These are phyloP conservation scores for Microcebus tavaratra DNA, from an alignment of 2,113 vertebrate species.

Conservation along the genomic window DNA sequence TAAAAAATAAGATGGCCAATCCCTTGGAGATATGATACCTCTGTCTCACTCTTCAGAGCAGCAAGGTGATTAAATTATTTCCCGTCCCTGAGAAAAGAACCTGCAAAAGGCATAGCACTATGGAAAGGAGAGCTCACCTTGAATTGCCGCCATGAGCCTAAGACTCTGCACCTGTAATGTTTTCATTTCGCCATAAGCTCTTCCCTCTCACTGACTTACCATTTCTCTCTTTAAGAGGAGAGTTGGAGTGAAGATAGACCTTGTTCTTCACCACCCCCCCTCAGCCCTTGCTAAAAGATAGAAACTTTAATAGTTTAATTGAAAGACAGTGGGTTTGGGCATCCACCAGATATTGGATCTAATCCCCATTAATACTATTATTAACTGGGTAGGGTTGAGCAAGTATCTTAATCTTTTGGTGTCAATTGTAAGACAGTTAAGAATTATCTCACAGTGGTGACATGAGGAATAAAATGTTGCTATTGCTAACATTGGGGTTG, in stretches of 20 bases:
- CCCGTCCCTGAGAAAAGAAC: background rate
- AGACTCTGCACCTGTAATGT: background rate
- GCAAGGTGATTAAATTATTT: background rate
- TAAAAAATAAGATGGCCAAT: background rate
- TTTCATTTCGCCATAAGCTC: background rate
- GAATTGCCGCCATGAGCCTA: background rate
- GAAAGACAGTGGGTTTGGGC: background rate
- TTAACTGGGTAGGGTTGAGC: background rate
- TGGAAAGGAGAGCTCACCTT: background rate
- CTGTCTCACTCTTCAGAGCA: background rate
- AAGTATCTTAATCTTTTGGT: background rate
- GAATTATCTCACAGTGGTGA: background rate
- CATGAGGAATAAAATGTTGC: background rate
- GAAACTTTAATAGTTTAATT: background rate
- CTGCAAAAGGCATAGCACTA: rapidly evolving
- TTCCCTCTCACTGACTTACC: background rate
- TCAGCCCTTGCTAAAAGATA: background rate
- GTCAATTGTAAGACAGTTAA: background rate
- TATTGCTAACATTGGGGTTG: background rate
- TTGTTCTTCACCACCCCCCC: background rate
- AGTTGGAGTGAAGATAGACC: background rate
- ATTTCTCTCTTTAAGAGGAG: background rate
- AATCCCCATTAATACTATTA: background rate
- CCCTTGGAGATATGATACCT: background rate
- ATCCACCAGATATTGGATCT: background rate